Evolutionary conservation across 2,797 vertebrate species (phyloP), one percentile per base, ranked within the genome.

Genomic region (Morelia viridis): DNA sequence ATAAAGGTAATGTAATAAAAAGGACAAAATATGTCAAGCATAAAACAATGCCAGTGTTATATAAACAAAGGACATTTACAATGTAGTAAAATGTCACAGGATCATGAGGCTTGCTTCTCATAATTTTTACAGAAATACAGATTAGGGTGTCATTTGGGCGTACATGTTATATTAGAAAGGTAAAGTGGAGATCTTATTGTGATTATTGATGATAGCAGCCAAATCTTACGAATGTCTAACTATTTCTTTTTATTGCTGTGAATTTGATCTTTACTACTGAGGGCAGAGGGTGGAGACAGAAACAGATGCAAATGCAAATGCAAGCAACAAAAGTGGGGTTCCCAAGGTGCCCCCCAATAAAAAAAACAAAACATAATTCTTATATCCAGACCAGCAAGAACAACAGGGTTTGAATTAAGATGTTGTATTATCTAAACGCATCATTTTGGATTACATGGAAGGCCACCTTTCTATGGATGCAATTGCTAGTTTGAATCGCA

Each of bases 361-460:
- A 60, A 91, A 91, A 95, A 92, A 84, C n/a, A n/a, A n/a, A n/a
- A n/a, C n/a, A n/a, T n/a, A 84, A 58, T 19, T 35, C 26, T 53
- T 60, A 10, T n/a, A 76, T 46, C 26, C 19, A 76, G 28, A 1
- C 1, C 13, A 87, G n/a, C 0, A 91, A 46, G 10, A 87, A 26
- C 26, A 68, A 58, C 24, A 80, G 80, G 26, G 9, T n/a, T 22
- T 68, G 15, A 8, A 46, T 60, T 60, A 86, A 87, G 13, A 35
- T 71, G 41, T 5, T 61, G 83, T 84, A 46, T 57, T 24, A 26
- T n/a, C 53, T 13, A 84, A 68, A 5, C 62, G 58, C 10, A 62
- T 58, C 17, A 50, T 46, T 24, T 50, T 65, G 53, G n/a, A 56
- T 90, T 60, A 80, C 22, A 35, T 10, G 31, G 35, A 19, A 65